Evolutionary conservation across 35 echinoderm and acorn worm species (phyloP), one percentile per base, ranked within the genome.

Genomic region (Apostichopus parvimensis): DNA sequence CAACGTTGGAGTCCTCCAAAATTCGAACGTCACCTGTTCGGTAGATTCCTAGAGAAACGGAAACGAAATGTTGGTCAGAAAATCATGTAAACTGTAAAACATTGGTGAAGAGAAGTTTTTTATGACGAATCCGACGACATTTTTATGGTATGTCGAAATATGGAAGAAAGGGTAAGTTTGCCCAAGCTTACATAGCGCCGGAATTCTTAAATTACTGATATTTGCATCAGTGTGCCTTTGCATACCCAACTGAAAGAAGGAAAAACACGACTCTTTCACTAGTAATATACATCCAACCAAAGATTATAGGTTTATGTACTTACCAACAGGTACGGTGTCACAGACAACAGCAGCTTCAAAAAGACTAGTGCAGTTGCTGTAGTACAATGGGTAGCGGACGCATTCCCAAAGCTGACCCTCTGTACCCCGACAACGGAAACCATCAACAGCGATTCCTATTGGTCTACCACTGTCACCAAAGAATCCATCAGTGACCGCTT

Each of bases 321-420:
- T 56, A 58, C 59, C 54, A 6, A 22, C 53, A 13, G 56, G 25
- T 18, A 17, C 60, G 15, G 57, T 52, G 73, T 52, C 26, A 53
- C 87, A 89, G 9, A 73, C 65, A 18, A 89, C 87, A 12, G 56
- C 87, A 8, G 87, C 87, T 53, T 89, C 87, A 7, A 64, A 58
- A 25, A 5, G 9, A 73, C 13, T 52, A 20, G 18, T 53, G 34
- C 87, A 89, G 62, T 89, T 68, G 15, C 22, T 64, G 9, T 20
- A 57, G 65, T 70, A 66, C 56, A 13, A 64, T 52, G 87, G 87
- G 7, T 8, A 52, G 45, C 23, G 87, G n/a, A 11, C 3, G 28
- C 87, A 89, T 18, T 61, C 56, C 9, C 12, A 20, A 11, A 89
- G 9, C 56, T 73, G 25, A 18, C 25, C 64, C 64, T 89, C 87